These are phyloP conservation scores for Cordilura impudica DNA, from an alignment of 2,888 invertebrate genomes.

Conservation along the genomic window DNA sequence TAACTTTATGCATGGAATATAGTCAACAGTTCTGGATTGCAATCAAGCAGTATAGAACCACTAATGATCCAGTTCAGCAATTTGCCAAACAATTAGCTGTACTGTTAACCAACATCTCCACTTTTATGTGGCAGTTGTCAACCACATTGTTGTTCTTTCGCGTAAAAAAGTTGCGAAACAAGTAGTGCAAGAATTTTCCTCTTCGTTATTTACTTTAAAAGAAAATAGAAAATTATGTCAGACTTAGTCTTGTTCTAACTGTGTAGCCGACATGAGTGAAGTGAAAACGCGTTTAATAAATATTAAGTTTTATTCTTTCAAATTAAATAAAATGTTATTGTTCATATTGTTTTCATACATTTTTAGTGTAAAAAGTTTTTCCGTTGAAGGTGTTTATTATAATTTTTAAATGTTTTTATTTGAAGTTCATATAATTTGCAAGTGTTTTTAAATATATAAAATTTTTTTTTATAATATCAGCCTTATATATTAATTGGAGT, in stretches of 20 bases:
- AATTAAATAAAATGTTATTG: neutral
- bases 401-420: neutral
- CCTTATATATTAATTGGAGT: constrained; percentile 31
- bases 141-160: neutral
- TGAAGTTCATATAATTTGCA: neutral
- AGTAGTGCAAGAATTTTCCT: constrained; percentile 24
- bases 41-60: too few species aligned
- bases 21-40: too few species aligned
- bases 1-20: too few species aligned
- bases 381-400: neutral
- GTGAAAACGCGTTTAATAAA: neutral
- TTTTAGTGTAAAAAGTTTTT: neutral
- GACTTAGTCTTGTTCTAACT: constrained; percentile 44
- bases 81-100: too few species aligned
- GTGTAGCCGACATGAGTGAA: neutral
- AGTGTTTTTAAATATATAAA: neutral
- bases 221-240: constrained; percentile 42
- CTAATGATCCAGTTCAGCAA: too few species aligned
- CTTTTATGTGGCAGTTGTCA: neutral
- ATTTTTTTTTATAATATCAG: constrained; percentile 8
- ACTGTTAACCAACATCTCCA: constrained; percentile 32
- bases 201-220: constrained; percentile 9
- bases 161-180: neutral
- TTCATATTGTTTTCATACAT: neutral
- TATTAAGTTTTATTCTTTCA: neutral